Evolutionary conservation across 2,113 vertebrate species (phyloP).

Genomic region (Uropsilus gracilis): DNA sequence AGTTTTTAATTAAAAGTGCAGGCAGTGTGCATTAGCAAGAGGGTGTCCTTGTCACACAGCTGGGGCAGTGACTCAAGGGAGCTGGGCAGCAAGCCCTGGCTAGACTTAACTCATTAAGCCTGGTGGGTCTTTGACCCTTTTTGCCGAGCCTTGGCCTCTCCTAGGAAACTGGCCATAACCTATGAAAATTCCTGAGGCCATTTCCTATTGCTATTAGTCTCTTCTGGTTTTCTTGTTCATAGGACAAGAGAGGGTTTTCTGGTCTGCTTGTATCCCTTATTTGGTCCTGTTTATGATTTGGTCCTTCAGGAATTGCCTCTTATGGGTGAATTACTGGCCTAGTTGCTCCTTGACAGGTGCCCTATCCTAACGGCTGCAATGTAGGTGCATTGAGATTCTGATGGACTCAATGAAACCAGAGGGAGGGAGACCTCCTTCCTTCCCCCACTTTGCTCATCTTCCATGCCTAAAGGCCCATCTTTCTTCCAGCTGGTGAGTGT

Average conservation of each 20-base stretch:
- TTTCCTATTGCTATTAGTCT: neutral
- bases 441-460: neutral
- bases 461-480: fast-evolving
- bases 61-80: neutral
- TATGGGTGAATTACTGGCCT: neutral
- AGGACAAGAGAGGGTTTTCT: neutral
- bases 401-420: neutral
- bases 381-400: neutral
- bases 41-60: neutral
- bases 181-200: neutral
- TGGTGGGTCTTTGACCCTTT: neutral
- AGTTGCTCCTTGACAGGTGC: neutral
- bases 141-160: neutral
- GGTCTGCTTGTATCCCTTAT: neutral
- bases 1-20: conserved; percentile 56
- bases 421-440: neutral
- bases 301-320: neutral
- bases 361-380: neutral
- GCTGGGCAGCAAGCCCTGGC: neutral
- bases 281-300: neutral
- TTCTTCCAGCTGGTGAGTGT: neutral
- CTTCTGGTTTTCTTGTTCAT: neutral
- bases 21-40: neutral
- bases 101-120: neutral
- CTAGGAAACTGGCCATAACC: neutral